Evolutionary conservation across 92 coral and sea anemone species (phyloP).

Genomic region (Montipora capitata): DNA sequence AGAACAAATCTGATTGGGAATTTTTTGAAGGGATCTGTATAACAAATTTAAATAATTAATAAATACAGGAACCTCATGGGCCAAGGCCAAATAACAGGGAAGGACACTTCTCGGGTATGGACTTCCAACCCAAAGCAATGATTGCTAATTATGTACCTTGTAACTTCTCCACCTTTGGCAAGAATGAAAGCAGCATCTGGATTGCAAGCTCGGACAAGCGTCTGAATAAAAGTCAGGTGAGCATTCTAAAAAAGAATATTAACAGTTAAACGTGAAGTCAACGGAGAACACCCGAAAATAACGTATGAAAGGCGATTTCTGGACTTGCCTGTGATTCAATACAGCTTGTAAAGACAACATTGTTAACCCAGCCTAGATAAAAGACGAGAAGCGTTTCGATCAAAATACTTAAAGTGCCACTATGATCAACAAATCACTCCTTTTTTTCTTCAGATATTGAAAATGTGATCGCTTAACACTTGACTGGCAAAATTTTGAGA

Average conservation of each 20-base stretch:
- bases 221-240: constrained; percentile 82
- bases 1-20: no score
- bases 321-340: constrained; percentile 80
- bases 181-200: constrained; percentile 89
- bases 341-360: constrained; percentile 90
- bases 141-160: constrained; percentile 54
- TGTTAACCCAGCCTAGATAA: constrained; percentile 84
- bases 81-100: no score
- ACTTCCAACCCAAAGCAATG: not conserved
- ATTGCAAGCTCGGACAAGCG: constrained; percentile 84
- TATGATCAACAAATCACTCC: no score
- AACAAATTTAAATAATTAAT: no score
- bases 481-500: no score
- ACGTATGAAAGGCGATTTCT: not conserved
- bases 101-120: no score
- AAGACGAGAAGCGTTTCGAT: not conserved
- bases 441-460: not conserved
- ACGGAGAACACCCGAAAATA: not conserved
- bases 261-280: not conserved
- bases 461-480: no score
- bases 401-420: no score
- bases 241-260: constrained; percentile 56
- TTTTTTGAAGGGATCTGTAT: no score
- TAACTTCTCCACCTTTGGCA: constrained; percentile 90
- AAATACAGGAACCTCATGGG: no score